Evolutionary conservation across 2,888 invertebrate genomes (phyloP), one percentile per base, ranked within the genome.

Genomic region (Aproaerema taeniolella): DNA sequence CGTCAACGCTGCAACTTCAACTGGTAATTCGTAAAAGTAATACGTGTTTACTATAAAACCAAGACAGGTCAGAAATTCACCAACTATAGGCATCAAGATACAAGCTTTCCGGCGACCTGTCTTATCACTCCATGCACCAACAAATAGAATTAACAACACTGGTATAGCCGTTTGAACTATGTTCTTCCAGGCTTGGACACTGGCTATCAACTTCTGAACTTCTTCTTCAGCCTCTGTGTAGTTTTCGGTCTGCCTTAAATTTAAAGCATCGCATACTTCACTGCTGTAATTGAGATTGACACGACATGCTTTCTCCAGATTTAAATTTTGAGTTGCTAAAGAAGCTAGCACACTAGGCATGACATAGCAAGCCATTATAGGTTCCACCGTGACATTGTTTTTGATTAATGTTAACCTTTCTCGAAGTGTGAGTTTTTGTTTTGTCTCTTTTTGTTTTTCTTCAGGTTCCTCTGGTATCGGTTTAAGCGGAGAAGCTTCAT

Each of bases 291-390:
- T 88, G 49, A 93, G 76, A 61, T 93, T 94, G 0, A 94, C 93
- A 11, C 93, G 77, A 57, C 94, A 94, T 0, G 93, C 93, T 67
- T 94, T 94, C 14, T 45, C 45, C 49, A 94, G 76, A 67, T 92
- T 93, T 30, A 94, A 75, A 77, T 95, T 95, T 73, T 95, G 95
- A 29, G 93, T 93, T 12, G 95, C 94, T 49, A 95, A 66, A 11
- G 92, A 91, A 0, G 94, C 92, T 31, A 90, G 61, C 3, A 90
- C 83, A 61, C 90, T 90, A 0, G 87, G 87, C 80, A 85, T 87
- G n/a, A 93, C 88, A 63, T 92, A 93, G 50, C 91, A 91, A 1
- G 91, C 91, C 58, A 92, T 77, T 81, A 92, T 89, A 0, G 93
- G 93, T 61, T 93, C 93, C 1, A 93, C 92, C 13, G 93, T 93